phyloP scores from a whole-genome alignment of 1,140 invertebrate genomes.

The Grapholita molesta region DNA sequence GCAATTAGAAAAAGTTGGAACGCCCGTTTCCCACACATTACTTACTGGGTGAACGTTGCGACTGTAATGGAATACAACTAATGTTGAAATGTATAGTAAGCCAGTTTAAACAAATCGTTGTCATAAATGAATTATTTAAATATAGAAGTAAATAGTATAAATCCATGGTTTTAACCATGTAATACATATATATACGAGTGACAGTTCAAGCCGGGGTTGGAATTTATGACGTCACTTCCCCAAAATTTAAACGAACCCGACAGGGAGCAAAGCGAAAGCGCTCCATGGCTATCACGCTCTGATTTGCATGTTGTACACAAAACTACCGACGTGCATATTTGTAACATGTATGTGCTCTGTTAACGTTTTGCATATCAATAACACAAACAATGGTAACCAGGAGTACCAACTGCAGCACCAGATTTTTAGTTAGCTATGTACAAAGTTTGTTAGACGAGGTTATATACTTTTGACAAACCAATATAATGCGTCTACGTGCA shows the following conservation, averaged over 20 bases:
- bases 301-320: constrained; percentile 66
- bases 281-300: constrained; percentile 53
- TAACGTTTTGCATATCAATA: not conserved
- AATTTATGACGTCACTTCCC: not conserved
- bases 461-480: constrained; percentile 26
- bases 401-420: too few relatives aligned
- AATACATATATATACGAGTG: too few relatives aligned
- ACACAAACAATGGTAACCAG: too few relatives aligned
- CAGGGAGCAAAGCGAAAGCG: constrained; percentile 23
- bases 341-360: not conserved
- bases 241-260: not conserved
- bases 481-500: constrained; percentile 38
- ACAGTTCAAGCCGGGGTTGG: not conserved
- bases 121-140: constrained; percentile 44
- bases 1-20: constrained; percentile 64
- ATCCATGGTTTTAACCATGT: not conserved
- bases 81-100: constrained; percentile 37
- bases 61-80: constrained; percentile 39
- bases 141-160: not conserved
- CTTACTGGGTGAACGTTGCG: constrained; percentile 48
- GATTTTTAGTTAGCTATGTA: not conserved
- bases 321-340: constrained; percentile 54
- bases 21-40: constrained; percentile 60
- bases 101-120: constrained; percentile 32
- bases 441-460: constrained; percentile 24